Evolutionary conservation across 2,888 invertebrate genomes (phyloP).

Genomic region (Acrocyrtus sp.): DNA sequence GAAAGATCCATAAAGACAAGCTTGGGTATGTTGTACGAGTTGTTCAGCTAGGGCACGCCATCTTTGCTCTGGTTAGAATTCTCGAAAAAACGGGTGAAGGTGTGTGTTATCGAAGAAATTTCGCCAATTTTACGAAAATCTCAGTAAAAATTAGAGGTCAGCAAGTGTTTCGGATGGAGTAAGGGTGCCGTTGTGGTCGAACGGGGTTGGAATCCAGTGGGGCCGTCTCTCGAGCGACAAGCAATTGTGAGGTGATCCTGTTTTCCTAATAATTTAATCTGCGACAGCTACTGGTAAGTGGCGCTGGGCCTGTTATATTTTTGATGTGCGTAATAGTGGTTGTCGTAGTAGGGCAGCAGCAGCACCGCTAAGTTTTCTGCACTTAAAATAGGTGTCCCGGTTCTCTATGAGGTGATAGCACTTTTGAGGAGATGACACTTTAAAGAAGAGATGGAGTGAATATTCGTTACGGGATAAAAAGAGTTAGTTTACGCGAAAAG

Average conservation of each 20-base stretch:
- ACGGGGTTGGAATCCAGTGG: slow-evolving; percentile 20
- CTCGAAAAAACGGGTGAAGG: slow-evolving; percentile 13
- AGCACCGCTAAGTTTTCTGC: too few species aligned
- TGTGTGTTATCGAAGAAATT: slow-evolving; percentile 6
- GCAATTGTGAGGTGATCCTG: slow-evolving; percentile 40
- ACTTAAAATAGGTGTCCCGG: too few species aligned
- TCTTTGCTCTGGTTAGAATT: slow-evolving; percentile 30
- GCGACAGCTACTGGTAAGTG: slow-evolving; percentile 57
- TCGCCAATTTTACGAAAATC: slow-evolving; percentile 10
- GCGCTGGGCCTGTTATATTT: slow-evolving; percentile 50
- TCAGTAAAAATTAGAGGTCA: background rate
- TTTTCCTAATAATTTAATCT: slow-evolving; percentile 47
- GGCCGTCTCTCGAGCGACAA: slow-evolving; percentile 44
- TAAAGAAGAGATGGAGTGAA: too few species aligned
- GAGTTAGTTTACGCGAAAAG: too few species aligned
- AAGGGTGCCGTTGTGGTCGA: background rate
- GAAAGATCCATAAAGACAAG: slow-evolving; percentile 13
- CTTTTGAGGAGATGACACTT: too few species aligned
- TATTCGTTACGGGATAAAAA: too few species aligned
- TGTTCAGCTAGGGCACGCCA: slow-evolving; percentile 47
- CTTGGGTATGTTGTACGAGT: slow-evolving; percentile 21
- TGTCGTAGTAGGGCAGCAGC: slow-evolving; percentile 44
- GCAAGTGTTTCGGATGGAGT: too few species aligned
- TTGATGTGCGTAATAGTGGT: slow-evolving; percentile 23
- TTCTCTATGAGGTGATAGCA: too few species aligned